Percentiles rank a stretch among this genome's conserved stretches.
Conservation (phyloP, 2,888 invertebrate species). For the Tiliacea aurago region DNA sequence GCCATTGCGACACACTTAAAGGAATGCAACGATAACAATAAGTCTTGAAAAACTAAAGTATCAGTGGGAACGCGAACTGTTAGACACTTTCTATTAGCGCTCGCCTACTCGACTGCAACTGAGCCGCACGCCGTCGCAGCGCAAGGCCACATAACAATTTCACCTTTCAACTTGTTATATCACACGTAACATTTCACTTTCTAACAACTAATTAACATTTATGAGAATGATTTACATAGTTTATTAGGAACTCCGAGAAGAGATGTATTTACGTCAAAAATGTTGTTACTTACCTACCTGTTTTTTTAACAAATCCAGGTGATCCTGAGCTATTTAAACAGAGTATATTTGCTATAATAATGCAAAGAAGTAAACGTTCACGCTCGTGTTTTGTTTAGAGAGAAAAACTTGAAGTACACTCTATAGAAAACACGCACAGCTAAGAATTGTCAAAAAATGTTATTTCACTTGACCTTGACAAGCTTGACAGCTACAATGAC, state of each 20-base stretch:
- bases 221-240: slow-evolving; percentile 57
- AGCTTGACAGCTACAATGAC: slow-evolving; percentile 35
- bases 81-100: slow-evolving; percentile 72
- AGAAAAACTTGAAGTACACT: not conserved
- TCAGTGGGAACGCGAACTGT: slow-evolving; percentile 51
- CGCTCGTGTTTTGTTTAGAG: slow-evolving; percentile 8
- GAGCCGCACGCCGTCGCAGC: slow-evolving; percentile 64
- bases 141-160: slow-evolving; percentile 77
- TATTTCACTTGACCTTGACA: slow-evolving; percentile 61
- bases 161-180: slow-evolving; percentile 87
- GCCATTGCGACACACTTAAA: slow-evolving; percentile 70
- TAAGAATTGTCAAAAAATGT: slow-evolving; percentile 31
- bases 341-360: not conserved
- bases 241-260: slow-evolving; percentile 4
- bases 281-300: slow-evolving; percentile 41
- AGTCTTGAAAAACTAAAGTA: slow-evolving; percentile 31
- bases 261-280: slow-evolving; percentile 27
- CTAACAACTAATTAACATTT: slow-evolving; percentile 60
- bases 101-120: slow-evolving; percentile 60
- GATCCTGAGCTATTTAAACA: slow-evolving; percentile 1
- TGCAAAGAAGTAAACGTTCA: not conserved
- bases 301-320: slow-evolving; percentile 16
- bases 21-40: slow-evolving; percentile 50
- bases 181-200: slow-evolving; percentile 82
- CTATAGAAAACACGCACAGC: not conserved